Evolutionary conservation across 2,888 invertebrate species (phyloP), one percentile per base, ranked within the genome.

Genomic region (Drosophila prolongata): DNA sequence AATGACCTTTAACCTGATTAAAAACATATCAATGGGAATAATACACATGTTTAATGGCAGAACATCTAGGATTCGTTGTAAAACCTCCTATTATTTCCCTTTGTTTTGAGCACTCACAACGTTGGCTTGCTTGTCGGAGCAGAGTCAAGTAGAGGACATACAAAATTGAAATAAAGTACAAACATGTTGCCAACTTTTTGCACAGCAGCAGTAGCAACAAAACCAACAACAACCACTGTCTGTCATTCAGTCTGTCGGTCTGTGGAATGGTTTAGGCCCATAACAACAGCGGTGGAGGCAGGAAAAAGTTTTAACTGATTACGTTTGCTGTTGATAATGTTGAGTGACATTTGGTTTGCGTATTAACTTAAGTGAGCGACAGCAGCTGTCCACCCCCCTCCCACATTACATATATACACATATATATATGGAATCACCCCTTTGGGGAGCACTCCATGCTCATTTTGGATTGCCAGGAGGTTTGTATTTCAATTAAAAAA

Each of bases 261-360:
- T 40, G 50, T 40, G 40, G 44, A 11, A 24, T 42, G 61, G 61
- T 61, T 70, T 61, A 70, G 46, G 57, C 58, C 53, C 58, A 69
- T 70, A 53, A 47, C 46, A 68, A 43, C 72, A 24, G 40, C 35
- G 44, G 35, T 16, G 50, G 43, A 13, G 66, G 49, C 38, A 54
- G 54, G 67, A 69, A 73, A 76, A 80, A 87, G 72, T 89, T 86
- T 81, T 79, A 84, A 83, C 89, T 87, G 85, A 85, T 85, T 89
- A 86, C 84, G 79, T 89, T 89, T 83, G 89, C 85, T 66, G 80
- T 85, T 85, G 84, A 85, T 85, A 87, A 85, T 89, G 85, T 84
- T 86, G 89, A 89, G 89, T 86, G 85, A 89, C 85, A 87, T 83
- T 84, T 89, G 80, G 85, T 86, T 88, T 86, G 79, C 88, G 88